Conservation (phyloP, 2,888 invertebrate species). For the Corbicula japonica region DNA sequence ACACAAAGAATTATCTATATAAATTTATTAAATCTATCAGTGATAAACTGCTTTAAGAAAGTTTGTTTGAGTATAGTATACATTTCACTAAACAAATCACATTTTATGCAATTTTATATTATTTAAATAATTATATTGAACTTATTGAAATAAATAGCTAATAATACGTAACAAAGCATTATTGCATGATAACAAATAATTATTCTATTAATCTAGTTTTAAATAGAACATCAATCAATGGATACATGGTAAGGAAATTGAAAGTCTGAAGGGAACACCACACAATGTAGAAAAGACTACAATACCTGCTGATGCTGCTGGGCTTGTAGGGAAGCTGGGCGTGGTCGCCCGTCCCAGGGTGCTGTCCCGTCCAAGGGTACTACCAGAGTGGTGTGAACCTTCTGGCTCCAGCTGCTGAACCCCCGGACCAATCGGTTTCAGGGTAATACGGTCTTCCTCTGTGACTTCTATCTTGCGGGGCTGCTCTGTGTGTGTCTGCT, state of each 20-base stretch:
- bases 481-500: constrained; percentile 66
- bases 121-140: too few species aligned
- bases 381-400: constrained; percentile 70
- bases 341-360: constrained; percentile 72
- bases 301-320: constrained; percentile 77
- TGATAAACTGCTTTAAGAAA: too few species aligned
- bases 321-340: constrained; percentile 80
- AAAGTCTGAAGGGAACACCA: background rate
- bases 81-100: too few species aligned
- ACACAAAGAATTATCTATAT: too few species aligned
- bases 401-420: constrained; percentile 85
- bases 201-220: too few species aligned
- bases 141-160: too few species aligned
- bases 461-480: constrained; percentile 77
- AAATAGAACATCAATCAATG: too few species aligned
- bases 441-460: constrained; percentile 85
- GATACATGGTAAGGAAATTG: background rate
- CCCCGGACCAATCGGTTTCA: constrained; percentile 86
- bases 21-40: too few species aligned
- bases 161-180: too few species aligned
- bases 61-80: too few species aligned
- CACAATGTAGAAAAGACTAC: constrained; percentile 16
- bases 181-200: too few species aligned
- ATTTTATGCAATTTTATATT: too few species aligned
- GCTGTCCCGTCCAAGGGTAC: constrained; percentile 75